These are phyloP conservation scores for Dioctria rufipes DNA, from an alignment of 2,888 invertebrate genomes.

Conservation along the genomic window DNA sequence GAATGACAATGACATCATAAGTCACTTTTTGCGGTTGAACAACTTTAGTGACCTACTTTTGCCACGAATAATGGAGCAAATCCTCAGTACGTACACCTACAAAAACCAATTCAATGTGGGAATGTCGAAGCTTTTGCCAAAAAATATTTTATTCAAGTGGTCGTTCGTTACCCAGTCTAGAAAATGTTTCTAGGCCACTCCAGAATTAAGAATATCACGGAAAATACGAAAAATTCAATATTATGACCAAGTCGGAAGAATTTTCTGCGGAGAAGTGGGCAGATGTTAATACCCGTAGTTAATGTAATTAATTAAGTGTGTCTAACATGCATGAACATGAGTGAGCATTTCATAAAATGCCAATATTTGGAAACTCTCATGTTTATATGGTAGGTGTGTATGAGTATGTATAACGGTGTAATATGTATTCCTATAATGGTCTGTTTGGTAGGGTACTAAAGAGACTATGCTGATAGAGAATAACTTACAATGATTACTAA, in stretches of 20 bases:
- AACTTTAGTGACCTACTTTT: conserved; percentile 34
- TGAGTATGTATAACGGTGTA: no score
- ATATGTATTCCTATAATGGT: no score
- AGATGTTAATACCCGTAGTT: background rate
- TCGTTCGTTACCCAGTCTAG: conserved; percentile 1
- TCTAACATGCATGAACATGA: background rate
- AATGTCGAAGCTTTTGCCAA: conserved; percentile 4
- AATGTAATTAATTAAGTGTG: background rate
- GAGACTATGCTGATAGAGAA: no score
- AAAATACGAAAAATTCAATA: background rate
- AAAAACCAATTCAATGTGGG: background rate
- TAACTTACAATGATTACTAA: no score
- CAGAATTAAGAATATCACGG: background rate
- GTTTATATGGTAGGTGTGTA: no score
- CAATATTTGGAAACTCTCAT: no score
- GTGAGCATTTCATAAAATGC: no score
- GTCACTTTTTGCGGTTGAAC: conserved; percentile 36
- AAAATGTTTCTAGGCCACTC: background rate
- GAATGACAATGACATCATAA: conserved; percentile 23
- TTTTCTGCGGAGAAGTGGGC: background rate
- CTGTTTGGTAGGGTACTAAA: no score
- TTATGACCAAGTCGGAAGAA: background rate
- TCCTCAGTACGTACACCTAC: conserved; percentile 17
- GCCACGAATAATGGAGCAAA: background rate
- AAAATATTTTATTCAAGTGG: background rate